These are phyloP conservation scores for Leucoraja erinaceus DNA, from an alignment of 2,113 vertebrate species.

Conservation along the genomic window DNA sequence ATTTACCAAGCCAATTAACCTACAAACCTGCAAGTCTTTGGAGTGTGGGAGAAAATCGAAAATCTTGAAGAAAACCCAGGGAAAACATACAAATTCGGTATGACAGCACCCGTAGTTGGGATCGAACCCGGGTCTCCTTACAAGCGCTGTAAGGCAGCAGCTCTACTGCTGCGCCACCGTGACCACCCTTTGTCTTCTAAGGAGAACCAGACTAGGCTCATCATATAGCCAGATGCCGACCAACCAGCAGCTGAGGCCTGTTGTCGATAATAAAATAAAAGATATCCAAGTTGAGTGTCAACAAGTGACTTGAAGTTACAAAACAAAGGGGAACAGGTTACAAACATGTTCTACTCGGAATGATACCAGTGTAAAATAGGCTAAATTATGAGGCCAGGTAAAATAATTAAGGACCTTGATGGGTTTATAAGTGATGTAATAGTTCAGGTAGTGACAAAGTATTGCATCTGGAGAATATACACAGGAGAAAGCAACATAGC, in stretches of 20 bases:
- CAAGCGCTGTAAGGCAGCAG: no score
- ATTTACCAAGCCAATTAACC: no score
- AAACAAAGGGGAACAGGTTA: no score
- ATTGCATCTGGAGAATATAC: not conserved
- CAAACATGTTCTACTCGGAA: no score
- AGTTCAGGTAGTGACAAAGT: not conserved
- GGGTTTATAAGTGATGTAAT: not conserved
- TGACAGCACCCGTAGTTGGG: no score
- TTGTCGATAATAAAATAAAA: not conserved
- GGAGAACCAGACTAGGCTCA: not conserved
- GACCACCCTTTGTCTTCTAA: not conserved
- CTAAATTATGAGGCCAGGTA: not conserved
- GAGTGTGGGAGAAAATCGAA: no score
- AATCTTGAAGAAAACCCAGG: no score
- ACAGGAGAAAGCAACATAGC: not conserved
- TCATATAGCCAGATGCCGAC: not conserved
- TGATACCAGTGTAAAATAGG: not conserved
- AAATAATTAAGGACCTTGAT: not conserved
- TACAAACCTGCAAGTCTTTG: no score
- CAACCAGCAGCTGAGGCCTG: not conserved
- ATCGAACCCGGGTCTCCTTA: no score
- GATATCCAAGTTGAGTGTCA: not conserved
- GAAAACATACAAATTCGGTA: no score
- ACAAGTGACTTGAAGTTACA: not conserved
- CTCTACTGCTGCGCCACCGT: no score